Evolutionary conservation across 2,113 vertebrate genomes (phyloP).

Genomic region (Fregata magnificens): DNA sequence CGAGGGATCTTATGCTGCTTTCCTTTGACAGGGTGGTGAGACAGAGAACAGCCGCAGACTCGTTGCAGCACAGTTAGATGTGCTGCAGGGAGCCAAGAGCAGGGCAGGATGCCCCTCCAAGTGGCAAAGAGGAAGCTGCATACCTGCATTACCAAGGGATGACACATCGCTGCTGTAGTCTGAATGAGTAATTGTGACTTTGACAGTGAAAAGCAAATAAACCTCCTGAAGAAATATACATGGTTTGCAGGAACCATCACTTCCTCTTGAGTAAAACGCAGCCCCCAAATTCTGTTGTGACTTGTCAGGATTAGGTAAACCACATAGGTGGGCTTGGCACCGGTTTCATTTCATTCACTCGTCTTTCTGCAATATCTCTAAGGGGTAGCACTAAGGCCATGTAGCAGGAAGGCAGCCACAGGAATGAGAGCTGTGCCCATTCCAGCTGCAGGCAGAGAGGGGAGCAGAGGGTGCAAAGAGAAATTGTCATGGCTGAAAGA

Average conservation of each 20-base stretch:
- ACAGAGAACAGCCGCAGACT: background rate
- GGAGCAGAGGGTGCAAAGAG: background rate
- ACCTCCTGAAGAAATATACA: background rate
- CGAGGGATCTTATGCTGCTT: background rate
- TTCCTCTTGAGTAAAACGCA: conserved; percentile 32
- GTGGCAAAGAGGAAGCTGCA: background rate
- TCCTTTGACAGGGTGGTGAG: background rate
- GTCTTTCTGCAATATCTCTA: background rate
- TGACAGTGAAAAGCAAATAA: background rate
- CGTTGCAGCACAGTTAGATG: background rate
- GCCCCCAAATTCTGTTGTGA: background rate
- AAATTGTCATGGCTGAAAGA: background rate
- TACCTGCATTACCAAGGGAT: background rate
- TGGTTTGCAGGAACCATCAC: background rate
- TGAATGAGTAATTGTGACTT: background rate
- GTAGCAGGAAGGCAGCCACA: background rate
- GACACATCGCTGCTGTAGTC: background rate
- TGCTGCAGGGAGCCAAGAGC: background rate
- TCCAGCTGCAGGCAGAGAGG: background rate
- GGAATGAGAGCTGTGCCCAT: background rate
- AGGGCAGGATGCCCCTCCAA: background rate
- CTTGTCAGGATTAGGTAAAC: background rate
- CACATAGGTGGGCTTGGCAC: background rate
- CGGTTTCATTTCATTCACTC: background rate
- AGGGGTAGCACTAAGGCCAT: background rate